Base-by-base conservation (phyloP, 92 coral and sea anemone genomes). In the Galaxea fascicularis region DNA sequence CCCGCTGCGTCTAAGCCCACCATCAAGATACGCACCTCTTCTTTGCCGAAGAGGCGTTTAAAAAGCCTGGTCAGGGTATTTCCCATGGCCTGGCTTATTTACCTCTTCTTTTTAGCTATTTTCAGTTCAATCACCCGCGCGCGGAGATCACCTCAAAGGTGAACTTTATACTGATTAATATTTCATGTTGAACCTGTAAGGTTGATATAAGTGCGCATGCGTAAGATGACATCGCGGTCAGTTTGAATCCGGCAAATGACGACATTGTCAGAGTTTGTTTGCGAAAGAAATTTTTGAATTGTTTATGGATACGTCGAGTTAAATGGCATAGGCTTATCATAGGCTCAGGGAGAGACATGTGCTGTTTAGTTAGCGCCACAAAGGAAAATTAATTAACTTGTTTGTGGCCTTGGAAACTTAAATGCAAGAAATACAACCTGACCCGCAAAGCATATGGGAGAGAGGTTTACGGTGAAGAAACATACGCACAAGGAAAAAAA, bases 1-100 rank as follows among this genome's bases (percentile, higher is more conserved):
- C 99, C 99, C 8, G 99, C 99, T 24, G 99, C 98, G 59, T 97
- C 99, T 12, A 97, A 68, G 11, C 99, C 99, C 18, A 97, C 99
- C 99, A 97, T 97, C n/a, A 97, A 89, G 52, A 97, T 89, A 21
- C 99, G 94, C 56, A 95, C 91, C 65, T 97, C 99, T 71, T 97
- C 98, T 78, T 95, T 97, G 16, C 98, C 94, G 49, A 97, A 91
- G 59, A 95, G 74, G 20, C 97, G 92, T 60, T 94, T 91, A 83
- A 97, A 97, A 52, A 97, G 79, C 74, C 85, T 89, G 54, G 93
- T 73, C 54, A 97, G 91, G 59, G 93, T 83, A 49, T 97, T 97
- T n/a, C 99, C 99, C 99, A 97, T 97, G 80, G 39, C 24, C 62
- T 65, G 49, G 45, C 30, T 27, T 56, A 22, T 27, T 21, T 17